phyloP scores from a whole-genome alignment of 2,888 invertebrate genomes.

The Himalopsyche japonica region DNA sequence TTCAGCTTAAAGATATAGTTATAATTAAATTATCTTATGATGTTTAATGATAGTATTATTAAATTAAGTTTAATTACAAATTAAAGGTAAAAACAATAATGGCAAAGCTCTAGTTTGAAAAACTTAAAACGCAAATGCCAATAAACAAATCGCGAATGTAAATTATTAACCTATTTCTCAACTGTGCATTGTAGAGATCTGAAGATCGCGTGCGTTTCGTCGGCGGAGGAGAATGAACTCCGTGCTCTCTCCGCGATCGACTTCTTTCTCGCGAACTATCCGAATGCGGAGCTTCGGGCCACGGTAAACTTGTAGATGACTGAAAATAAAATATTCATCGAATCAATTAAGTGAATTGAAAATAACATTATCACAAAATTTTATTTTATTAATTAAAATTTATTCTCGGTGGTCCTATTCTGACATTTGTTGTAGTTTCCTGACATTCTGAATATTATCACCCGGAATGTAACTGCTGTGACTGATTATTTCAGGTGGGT shows the following conservation, averaged over 20 bases:
- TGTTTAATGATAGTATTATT: too few species aligned
- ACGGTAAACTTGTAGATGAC: conserved; percentile 65
- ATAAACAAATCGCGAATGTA: neutral
- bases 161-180: conserved; percentile 55
- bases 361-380: too few species aligned
- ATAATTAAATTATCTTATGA: too few species aligned
- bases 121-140: neutral
- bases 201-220: conserved; percentile 73
- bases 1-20: too few species aligned
- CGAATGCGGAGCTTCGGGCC: conserved; percentile 55
- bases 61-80: too few species aligned
- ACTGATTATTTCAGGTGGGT: too few species aligned
- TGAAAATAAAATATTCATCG: conserved; percentile 43
- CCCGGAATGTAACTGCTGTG: too few species aligned
- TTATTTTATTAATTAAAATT: too few species aligned
- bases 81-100: neutral
- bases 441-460: too few species aligned
- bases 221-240: conserved; percentile 62
- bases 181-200: conserved; percentile 67
- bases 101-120: neutral
- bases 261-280: conserved; percentile 54
- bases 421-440: too few species aligned
- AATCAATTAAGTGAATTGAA: neutral
- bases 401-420: too few species aligned
- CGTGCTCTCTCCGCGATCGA: conserved; percentile 56